phyloP scores from a whole-genome alignment of 2,797 vertebrate genomes.

The Furcifer pardalis region DNA sequence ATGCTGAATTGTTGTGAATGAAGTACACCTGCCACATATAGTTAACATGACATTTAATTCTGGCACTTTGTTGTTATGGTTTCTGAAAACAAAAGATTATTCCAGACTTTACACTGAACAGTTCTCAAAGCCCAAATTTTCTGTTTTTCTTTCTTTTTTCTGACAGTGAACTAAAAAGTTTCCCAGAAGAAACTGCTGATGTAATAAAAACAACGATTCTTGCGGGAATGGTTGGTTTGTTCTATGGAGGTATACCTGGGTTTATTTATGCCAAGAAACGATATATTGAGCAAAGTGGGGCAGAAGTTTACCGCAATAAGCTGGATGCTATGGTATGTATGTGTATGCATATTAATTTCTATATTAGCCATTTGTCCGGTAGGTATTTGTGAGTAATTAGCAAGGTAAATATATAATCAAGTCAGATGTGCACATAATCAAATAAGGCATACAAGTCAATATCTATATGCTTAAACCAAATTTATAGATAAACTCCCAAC shows the following conservation, averaged over 20 bases:
- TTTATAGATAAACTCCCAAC: too few species aligned
- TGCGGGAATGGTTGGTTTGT: slow-evolving; percentile 77
- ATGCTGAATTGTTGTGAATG: neutral
- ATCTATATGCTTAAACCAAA: too few species aligned
- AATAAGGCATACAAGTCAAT: too few species aligned
- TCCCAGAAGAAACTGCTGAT: slow-evolving; percentile 81
- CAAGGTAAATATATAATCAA: too few species aligned
- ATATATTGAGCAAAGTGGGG: slow-evolving; percentile 87
- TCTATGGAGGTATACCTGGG: slow-evolving; percentile 90
- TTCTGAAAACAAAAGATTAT: neutral
- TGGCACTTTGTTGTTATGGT: neutral
- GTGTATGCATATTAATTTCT: neutral
- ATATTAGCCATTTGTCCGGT: too few species aligned
- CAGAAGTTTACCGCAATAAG: slow-evolving; percentile 82
- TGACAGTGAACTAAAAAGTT: slow-evolving; percentile 73
- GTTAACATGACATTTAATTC: neutral
- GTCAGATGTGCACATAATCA: too few species aligned
- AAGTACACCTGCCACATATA: too few species aligned
- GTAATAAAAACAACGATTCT: slow-evolving; percentile 75
- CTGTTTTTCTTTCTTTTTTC: slow-evolving; percentile 27
- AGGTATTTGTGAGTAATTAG: too few species aligned
- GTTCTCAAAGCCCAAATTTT: slow-evolving; percentile 1
- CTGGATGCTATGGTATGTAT: slow-evolving; percentile 89
- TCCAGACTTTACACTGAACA: neutral
- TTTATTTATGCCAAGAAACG: slow-evolving; percentile 79